Base-by-base conservation (phyloP, 2,797 vertebrate genomes). In the Calcarius lapponicus region DNA sequence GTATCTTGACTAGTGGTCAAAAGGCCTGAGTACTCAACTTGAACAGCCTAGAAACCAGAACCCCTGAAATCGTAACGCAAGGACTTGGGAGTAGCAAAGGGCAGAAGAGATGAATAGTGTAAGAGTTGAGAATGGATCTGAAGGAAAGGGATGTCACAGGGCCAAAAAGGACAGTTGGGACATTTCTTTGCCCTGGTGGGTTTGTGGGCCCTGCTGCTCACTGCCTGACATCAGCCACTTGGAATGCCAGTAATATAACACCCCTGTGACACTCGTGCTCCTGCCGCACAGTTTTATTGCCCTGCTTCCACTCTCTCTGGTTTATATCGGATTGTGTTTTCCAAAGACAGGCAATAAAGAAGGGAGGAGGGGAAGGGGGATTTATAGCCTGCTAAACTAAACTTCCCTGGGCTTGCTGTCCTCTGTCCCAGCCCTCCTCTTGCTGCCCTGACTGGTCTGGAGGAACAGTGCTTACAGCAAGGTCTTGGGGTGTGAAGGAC, bases 241-340 rank as follows among this genome's bases (percentile, higher is more conserved):
- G 81, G 95, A 95, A 97, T 93, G 92, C 94, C 86, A 93, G 97
- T 94, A 97, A 93, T 74, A 72, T 76, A 90, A 94, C 92, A 96
- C 96, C 95, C 92, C 80, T 54, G 91, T 82, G 95, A 94, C 86
- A 94, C 83, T 90, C 36, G 11, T 40, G 72, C 96, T 93, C 75
- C 78, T 94, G 95, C 93, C 67, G 11, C 90, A 92, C 92, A 50
- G 90, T 94, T 97, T 97, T 97, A 97, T 92, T 95, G 94, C 96
- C 90, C 93, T 92, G 80, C 82, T 91, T 75, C 96, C 96, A 97
- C 96, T 89, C 94, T 92, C 93, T 95, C 95, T 92, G 95, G 80
- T 86, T 96, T 96, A 96, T 93, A 96, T 97, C 31, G 40, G 95
- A 95, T 97, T 97, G 90, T 96, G 91, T 96, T 97, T 97, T 97